Conservation (phyloP, 2,888 invertebrate species). For the Apamea sordens region DNA sequence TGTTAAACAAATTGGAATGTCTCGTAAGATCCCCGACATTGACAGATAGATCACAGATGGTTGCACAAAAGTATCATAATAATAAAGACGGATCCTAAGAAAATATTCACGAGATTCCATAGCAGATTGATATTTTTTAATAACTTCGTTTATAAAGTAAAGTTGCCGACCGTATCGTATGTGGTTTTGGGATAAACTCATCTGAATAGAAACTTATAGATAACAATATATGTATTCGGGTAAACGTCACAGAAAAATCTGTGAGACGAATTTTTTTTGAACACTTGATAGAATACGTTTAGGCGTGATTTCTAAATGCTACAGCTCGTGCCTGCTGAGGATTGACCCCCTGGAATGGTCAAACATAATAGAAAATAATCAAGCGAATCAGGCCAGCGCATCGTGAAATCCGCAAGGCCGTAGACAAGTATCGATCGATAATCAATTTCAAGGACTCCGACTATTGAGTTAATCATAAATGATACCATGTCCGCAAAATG, state of each 20-base stretch:
- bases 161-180: slow-evolving; percentile 25
- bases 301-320: neutral
- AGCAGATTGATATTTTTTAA: slow-evolving; percentile 47
- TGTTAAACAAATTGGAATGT: slow-evolving; percentile 58
- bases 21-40: slow-evolving; percentile 70
- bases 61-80: slow-evolving; percentile 83
- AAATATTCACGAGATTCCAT: slow-evolving; percentile 71
- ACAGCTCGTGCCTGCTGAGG: slow-evolving; percentile 12
- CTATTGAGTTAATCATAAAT: slow-evolving; percentile 72
- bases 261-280: neutral
- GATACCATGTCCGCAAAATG: slow-evolving; percentile 73
- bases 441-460: slow-evolving; percentile 63
- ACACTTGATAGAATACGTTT: neutral
- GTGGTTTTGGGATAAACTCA: slow-evolving; percentile 47
- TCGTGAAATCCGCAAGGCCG: slow-evolving; percentile 54
- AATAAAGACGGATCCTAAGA: slow-evolving; percentile 80
- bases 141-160: slow-evolving; percentile 26
- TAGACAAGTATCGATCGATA: slow-evolving; percentile 47
- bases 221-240: slow-evolving; percentile 4
- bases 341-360: neutral
- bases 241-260: neutral
- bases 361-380: slow-evolving; percentile 49
- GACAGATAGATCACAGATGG: slow-evolving; percentile 84
- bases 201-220: slow-evolving; percentile 18
- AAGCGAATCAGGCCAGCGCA: slow-evolving; percentile 45